Conservation (phyloP, 2,888 invertebrate species). For the Drosophila tripunctata region DNA sequence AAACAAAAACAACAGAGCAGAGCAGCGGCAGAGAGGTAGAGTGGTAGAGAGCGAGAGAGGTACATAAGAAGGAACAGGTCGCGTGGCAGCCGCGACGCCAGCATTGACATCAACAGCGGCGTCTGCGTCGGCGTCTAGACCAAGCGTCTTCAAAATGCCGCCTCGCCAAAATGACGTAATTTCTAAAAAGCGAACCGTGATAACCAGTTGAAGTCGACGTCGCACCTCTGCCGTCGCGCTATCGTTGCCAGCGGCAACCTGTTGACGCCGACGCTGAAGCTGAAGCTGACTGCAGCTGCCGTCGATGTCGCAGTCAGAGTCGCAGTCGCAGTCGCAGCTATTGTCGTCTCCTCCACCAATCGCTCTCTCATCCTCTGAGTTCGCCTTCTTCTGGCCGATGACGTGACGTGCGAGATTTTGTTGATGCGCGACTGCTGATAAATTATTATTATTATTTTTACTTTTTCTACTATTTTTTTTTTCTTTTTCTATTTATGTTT, state of each 20-base stretch:
- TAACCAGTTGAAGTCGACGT: constrained; percentile 70
- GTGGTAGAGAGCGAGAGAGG: background rate
- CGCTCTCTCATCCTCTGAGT: constrained; percentile 20
- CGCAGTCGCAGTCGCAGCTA: constrained; percentile 7
- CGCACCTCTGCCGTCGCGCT: constrained; percentile 37
- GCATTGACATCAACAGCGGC: background rate
- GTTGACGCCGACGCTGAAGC: constrained; percentile 54
- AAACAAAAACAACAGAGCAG: too few species aligned
- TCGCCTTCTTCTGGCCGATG: constrained; percentile 46
- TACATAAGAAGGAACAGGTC: constrained; percentile 52
- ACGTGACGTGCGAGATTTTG: constrained; percentile 75
- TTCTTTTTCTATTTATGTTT: too few species aligned
- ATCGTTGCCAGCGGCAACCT: constrained; percentile 65
- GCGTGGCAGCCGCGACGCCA: constrained; percentile 34
- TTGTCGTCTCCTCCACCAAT: constrained; percentile 9
- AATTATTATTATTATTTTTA: constrained; percentile 62
- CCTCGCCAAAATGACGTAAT: constrained; percentile 76
- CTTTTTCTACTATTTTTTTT: constrained; percentile 22
- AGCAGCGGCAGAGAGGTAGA: background rate
- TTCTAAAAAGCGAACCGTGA: constrained; percentile 74
- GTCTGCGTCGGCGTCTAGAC: constrained; percentile 57
- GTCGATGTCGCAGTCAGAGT: background rate
- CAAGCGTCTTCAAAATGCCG: constrained; percentile 51
- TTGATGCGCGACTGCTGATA: constrained; percentile 70
- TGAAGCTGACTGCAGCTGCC: constrained; percentile 10